These are phyloP conservation scores for Tuberolachnus salignus DNA, from an alignment of 2,888 invertebrate genomes.

Conservation along the genomic window DNA sequence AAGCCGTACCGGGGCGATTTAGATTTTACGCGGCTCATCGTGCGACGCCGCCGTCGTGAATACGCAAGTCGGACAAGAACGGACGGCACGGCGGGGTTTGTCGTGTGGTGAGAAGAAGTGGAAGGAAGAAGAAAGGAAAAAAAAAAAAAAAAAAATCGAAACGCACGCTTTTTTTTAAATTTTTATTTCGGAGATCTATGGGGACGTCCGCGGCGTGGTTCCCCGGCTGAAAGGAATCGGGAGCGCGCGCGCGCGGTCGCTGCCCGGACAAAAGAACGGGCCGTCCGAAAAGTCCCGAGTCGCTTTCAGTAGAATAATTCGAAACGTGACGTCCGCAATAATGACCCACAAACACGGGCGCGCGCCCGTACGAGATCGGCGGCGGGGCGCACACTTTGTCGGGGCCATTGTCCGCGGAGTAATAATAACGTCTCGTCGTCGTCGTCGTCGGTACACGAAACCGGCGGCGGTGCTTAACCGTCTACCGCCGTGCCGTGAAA, in stretches of 20 bases:
- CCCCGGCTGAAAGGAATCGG: slow-evolving; percentile 30
- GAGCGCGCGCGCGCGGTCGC: not conserved
- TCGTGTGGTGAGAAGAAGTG: not conserved
- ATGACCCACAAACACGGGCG: slow-evolving; percentile 33
- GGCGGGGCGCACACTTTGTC: slow-evolving; percentile 16
- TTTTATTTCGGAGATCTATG: slow-evolving; percentile 25
- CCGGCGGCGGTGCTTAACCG: too few relatives aligned
- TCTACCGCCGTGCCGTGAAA: too few relatives aligned
- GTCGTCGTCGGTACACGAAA: not conserved
- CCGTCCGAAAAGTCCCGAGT: slow-evolving; percentile 35
- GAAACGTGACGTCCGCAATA: slow-evolving; percentile 53
- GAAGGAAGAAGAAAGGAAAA: not conserved
- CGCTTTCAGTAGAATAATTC: slow-evolving; percentile 1
- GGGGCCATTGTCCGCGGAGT: slow-evolving; percentile 29
- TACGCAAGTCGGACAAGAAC: not conserved
- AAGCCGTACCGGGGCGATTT: slow-evolving; percentile 23
- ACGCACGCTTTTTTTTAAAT: slow-evolving; percentile 11
- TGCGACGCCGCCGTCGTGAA: not conserved
- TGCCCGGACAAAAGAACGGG: slow-evolving; percentile 42
- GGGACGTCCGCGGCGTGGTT: slow-evolving; percentile 15
- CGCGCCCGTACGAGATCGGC: not conserved
- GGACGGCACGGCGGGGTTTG: not conserved
- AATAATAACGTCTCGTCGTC: slow-evolving; percentile 9
- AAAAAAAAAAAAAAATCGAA: slow-evolving; percentile 13
- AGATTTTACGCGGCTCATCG: not conserved